These are phyloP conservation scores for Pachycephala philippinensis DNA, from an alignment of 2,113 vertebrate species.

Conservation along the genomic window DNA sequence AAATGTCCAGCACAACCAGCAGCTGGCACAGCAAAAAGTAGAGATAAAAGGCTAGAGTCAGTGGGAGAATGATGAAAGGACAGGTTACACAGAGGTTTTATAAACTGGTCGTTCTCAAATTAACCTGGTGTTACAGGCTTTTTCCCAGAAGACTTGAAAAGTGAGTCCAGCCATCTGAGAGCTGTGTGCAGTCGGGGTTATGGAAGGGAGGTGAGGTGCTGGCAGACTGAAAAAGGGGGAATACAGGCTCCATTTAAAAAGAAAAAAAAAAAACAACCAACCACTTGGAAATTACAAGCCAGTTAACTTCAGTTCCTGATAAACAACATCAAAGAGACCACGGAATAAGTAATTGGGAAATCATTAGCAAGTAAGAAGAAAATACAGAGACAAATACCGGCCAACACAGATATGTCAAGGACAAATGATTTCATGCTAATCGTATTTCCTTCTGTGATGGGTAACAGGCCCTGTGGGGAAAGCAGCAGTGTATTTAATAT, in stretches of 20 bases:
- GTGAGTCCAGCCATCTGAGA: neutral
- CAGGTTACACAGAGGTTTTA: neutral
- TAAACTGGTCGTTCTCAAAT: neutral
- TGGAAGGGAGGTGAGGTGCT: neutral
- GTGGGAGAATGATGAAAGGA: neutral
- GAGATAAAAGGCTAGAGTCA: neutral
- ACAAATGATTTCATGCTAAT: neutral
- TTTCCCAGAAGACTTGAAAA: neutral
- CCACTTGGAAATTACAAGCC: neutral
- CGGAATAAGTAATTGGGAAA: neutral
- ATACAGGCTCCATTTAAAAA: neutral
- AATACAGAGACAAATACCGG: neutral
- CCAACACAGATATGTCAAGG: neutral
- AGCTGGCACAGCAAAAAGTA: neutral
- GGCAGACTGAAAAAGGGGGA: neutral
- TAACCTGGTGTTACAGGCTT: neutral
- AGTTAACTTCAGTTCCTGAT: neutral
- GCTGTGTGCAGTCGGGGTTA: neutral
- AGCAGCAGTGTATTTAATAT: neutral
- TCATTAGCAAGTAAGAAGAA: neutral
- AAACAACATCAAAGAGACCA: neutral
- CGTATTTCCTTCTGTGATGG: neutral
- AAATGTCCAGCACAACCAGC: rapidly evolving
- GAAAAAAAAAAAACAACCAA: no score
- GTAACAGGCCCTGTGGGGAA: neutral